Conservation (phyloP, 2,888 invertebrate species). For the Ochropleura leucogaster region DNA sequence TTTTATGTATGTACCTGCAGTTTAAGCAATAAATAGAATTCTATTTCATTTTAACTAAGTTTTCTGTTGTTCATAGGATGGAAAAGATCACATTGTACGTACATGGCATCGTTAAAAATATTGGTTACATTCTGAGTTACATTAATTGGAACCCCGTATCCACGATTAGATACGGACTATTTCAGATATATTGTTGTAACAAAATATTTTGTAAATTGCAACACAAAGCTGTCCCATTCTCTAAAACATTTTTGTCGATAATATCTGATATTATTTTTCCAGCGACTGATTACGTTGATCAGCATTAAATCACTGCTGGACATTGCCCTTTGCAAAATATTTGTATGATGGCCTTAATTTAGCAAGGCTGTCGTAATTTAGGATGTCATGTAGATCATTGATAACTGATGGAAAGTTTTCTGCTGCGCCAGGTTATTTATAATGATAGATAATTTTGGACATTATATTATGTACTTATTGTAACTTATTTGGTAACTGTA, state of each 20-base stretch:
- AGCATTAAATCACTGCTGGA: constrained; percentile 6
- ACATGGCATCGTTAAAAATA: not conserved
- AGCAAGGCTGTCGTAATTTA: not conserved
- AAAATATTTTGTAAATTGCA: not conserved
- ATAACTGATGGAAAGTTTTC: constrained; percentile 16
- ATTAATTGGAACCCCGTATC: not conserved
- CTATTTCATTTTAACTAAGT: no score
- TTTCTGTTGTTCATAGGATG: not conserved
- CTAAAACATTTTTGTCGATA: constrained; percentile 9
- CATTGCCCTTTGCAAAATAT: constrained; percentile 30
- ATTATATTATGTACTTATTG: no score
- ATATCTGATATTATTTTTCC: constrained; percentile 11
- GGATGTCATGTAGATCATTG: constrained; percentile 14
- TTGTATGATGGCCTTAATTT: not conserved
- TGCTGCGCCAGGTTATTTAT: not conserved
- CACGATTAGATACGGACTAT: constrained; percentile 22
- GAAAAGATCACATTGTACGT: not conserved
- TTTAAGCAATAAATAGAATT: no score
- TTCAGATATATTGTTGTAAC: constrained; percentile 1
- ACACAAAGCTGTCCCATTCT: not conserved
- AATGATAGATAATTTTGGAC: no score
- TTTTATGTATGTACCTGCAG: no score
- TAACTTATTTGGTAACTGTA: no score
- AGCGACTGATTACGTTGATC: constrained; percentile 8
- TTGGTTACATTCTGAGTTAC: not conserved